Evolutionary conservation across 2,888 invertebrate genomes (phyloP).

Genomic region (Aphodius granarius): DNA sequence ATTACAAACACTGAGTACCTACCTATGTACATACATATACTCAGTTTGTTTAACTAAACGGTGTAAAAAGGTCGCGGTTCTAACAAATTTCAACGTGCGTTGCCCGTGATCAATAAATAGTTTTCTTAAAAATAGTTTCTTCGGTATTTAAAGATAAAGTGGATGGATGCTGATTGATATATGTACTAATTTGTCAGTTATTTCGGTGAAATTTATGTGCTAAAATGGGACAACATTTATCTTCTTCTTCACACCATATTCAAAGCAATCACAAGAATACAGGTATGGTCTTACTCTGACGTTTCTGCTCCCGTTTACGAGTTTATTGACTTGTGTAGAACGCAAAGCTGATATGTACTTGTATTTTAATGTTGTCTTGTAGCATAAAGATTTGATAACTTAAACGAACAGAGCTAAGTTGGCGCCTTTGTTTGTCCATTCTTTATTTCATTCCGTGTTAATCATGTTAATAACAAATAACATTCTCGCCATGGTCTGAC

Average conservation of each 20-base stretch:
- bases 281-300: constrained; percentile 20
- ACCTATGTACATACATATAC: too few species aligned
- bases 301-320: neutral
- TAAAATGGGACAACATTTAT: constrained; percentile 36
- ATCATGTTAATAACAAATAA: neutral
- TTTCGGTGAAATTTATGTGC: neutral
- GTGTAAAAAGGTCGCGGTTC: neutral
- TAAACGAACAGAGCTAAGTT: too few species aligned
- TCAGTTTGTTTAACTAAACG: neutral
- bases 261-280: constrained; percentile 31
- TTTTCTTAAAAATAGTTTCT: too few species aligned
- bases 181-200: constrained; percentile 16
- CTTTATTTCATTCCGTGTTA: neutral
- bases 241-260: constrained; percentile 29
- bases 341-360: neutral
- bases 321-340: neutral
- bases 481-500: neutral
- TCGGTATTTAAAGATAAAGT: neutral
- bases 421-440: too few species aligned
- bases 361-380: neutral
- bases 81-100: too few species aligned
- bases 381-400: too few species aligned
- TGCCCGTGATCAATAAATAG: too few species aligned
- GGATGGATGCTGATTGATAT: neutral
- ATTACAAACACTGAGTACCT: neutral